These are phyloP conservation scores for Hydropsyche betteni DNA, from an alignment of 2,888 invertebrate genomes.

Conservation along the genomic window DNA sequence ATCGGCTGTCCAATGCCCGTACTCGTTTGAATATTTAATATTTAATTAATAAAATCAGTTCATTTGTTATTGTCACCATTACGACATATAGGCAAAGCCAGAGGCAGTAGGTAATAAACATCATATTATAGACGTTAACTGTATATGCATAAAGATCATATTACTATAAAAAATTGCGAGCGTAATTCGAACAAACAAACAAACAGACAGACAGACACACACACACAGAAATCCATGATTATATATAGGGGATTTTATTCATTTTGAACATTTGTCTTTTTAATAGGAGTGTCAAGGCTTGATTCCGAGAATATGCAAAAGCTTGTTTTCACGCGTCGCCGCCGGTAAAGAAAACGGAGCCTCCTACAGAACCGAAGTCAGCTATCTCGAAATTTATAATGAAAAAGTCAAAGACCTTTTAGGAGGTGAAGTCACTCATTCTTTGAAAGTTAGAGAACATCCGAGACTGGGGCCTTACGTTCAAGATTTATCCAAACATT, in stretches of 20 bases:
- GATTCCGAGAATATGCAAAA: conserved; percentile 86
- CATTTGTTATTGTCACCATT: too few relatives aligned
- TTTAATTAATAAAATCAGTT: too few relatives aligned
- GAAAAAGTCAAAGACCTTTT: conserved; percentile 81
- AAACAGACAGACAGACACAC: too few relatives aligned
- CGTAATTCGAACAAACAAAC: too few relatives aligned
- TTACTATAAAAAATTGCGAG: too few relatives aligned
- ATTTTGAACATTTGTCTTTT: conserved; percentile 10
- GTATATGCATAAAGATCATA: too few relatives aligned
- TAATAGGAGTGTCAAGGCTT: conserved; percentile 79
- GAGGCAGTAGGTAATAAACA: too few relatives aligned
- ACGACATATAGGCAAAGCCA: too few relatives aligned
- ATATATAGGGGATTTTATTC: conserved; percentile 27
- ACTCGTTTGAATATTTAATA: too few relatives aligned
- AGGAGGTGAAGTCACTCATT: conserved; percentile 70
- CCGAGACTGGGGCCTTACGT: conserved; percentile 85
- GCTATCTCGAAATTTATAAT: conserved; percentile 87
- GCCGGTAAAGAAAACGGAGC: conserved; percentile 83
- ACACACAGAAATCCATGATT: too few relatives aligned
- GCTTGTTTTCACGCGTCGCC: conserved; percentile 82
- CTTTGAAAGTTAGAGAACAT: conserved; percentile 81
- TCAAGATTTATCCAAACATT: conserved; percentile 84
- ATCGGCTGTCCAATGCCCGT: too few relatives aligned
- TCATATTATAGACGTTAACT: too few relatives aligned
- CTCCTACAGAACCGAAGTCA: conserved; percentile 86